A percentile compares a stretch with the other conserved stretches of the same genome.
Conservation (phyloP, 2,797 vertebrate species). For the Heteromormyrus szaboi region DNA sequence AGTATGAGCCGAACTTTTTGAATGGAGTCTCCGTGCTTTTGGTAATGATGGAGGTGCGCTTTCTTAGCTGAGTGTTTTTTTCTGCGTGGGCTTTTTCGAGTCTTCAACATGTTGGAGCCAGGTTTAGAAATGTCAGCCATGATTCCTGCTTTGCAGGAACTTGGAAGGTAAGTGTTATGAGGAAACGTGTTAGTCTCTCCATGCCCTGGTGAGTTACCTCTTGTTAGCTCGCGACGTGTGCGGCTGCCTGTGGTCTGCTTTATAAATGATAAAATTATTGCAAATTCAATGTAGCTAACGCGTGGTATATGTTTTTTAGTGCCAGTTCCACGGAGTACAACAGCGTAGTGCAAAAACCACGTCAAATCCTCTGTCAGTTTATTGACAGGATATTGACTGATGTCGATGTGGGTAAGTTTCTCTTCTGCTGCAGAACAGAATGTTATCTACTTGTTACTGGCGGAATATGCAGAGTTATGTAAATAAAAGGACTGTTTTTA, state of each 20-base stretch:
- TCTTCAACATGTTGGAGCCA: slow-evolving; percentile 63
- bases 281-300: neutral
- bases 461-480: neutral
- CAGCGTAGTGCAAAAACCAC: slow-evolving; percentile 81
- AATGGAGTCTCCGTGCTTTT: slow-evolving; percentile 15
- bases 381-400: slow-evolving; percentile 94
- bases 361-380: slow-evolving; percentile 96
- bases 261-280: neutral
- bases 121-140: slow-evolving; percentile 90
- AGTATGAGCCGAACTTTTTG: slow-evolving; percentile 56
- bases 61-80: neutral
- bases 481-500: neutral
- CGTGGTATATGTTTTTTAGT: slow-evolving; percentile 48
- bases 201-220: neutral
- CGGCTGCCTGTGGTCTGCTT: neutral
- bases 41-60: rapidly evolving
- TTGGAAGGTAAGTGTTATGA: slow-evolving; percentile 69
- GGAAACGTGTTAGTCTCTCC: slow-evolving; percentile 20
- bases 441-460: neutral
- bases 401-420: slow-evolving; percentile 83
- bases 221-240: neutral
- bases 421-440: neutral
- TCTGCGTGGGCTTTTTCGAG: neutral
- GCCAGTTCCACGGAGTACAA: slow-evolving; percentile 80
- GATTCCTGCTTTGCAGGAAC: slow-evolving; percentile 89